Evolutionary conservation across 1,140 invertebrate genomes (phyloP).

Genomic region (Tetramorium parvispinum): DNA sequence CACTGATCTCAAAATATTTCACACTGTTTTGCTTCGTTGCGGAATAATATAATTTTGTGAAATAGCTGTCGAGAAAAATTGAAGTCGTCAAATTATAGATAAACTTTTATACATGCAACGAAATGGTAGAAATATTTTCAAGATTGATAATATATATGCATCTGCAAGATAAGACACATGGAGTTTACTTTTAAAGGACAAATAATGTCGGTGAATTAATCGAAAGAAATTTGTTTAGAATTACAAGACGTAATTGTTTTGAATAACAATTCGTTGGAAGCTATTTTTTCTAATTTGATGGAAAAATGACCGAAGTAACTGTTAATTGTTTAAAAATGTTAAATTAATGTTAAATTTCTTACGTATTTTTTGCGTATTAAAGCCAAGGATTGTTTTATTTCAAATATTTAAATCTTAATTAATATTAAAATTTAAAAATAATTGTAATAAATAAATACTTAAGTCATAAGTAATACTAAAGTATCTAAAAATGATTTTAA

Average conservation of each 20-base stretch:
- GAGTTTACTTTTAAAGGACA: not conserved
- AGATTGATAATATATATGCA: not conserved
- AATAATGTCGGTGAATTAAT: not conserved
- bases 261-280: not conserved
- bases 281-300: not conserved
- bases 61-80: not conserved
- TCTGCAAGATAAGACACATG: not conserved
- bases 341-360: too few species aligned
- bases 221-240: not conserved
- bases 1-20: not conserved
- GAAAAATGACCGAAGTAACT: not conserved
- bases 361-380: not conserved
- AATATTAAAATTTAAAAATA: not conserved
- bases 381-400: not conserved
- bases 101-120: not conserved
- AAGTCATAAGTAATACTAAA: not conserved
- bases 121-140: not conserved
- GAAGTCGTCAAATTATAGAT: not conserved
- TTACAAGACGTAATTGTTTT: not conserved
- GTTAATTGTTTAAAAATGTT: not conserved
- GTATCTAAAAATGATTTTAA: not conserved
- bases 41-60: not conserved
- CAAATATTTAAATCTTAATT: too few species aligned
- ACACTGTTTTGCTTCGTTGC: not conserved
- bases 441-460: not conserved